Conservation (phyloP, 2,113 vertebrate genomes). For the Pithys albifrons region DNA sequence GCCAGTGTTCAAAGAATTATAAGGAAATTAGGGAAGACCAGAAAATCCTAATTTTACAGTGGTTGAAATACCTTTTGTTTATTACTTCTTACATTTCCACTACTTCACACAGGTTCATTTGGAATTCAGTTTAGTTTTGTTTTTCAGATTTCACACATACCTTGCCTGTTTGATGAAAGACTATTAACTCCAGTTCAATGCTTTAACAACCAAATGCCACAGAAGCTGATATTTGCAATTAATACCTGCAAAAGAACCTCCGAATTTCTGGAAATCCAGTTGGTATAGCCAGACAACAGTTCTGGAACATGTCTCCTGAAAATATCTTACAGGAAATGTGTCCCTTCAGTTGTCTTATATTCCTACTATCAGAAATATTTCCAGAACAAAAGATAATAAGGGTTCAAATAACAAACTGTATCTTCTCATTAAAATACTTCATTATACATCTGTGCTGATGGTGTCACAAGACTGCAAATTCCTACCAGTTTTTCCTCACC, state of each 20-base stretch:
- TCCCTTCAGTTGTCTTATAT: neutral
- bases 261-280: neutral
- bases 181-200: neutral
- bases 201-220: neutral
- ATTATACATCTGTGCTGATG: neutral
- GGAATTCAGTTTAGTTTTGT: neutral
- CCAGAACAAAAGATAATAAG: neutral
- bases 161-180: neutral
- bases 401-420: neutral
- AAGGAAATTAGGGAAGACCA: slow-evolving; percentile 1
- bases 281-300: neutral
- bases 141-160: neutral
- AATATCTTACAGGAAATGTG: neutral
- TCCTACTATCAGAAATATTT: neutral
- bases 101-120: neutral
- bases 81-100: neutral
- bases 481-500: neutral
- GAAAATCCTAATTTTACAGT: neutral
- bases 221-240: neutral
- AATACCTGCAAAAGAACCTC: neutral
- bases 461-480: neutral
- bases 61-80: neutral
- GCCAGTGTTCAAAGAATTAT: neutral
- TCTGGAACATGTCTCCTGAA: neutral
- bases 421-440: neutral